Base-by-base conservation (phyloP, 1,140 invertebrate species). In the Agrypnia vestita region DNA sequence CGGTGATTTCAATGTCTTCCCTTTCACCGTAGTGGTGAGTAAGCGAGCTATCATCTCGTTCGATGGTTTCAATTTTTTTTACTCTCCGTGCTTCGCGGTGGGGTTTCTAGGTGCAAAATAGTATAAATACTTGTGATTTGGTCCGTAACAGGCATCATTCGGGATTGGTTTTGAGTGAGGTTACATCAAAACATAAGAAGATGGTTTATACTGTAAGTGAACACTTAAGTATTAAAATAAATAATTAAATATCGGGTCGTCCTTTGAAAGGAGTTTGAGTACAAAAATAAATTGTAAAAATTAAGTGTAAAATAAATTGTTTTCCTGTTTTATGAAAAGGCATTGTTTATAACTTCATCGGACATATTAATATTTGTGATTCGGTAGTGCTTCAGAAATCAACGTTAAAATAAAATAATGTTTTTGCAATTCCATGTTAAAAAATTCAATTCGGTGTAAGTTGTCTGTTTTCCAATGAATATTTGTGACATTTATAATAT, bases 91-190 rank as follows among this genome's bases (percentile, higher is more conserved):
- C 9, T 64, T 15, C 44, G 64, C 64, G 64, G 64, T 69, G 64
- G 64, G 64, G 64, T 19, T 35, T 47, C 44, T 49, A 69, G 46
- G n/a, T n/a, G n/a, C 15, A 19, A 44, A 69, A 69, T 49, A 47
- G 64, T 69, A 69, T 69, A 69, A 69, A 69, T 69, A 69, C 64
- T 69, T 69, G 61, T 69, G 64, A 47, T n/a, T 17, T 69, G 13
- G 64, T 9, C 64, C 19, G 15, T 10, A n/a, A 46, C 15, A 69
- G 44, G 64, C 64, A 69, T 69, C 64, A 69, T 69, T 69, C 64
- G 19, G 64, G 64, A 15, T 47, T 69, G 15, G 64, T 10, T 8
- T 49, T 47, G 0, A 21, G 19, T 19, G 19, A 46, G 64, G 13
- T 11, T 17, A 44, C 11, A 49, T 44, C 9, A n/a, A 47, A 69